phyloP scores from a whole-genome alignment of 2,113 vertebrate species.

The Pavo muticus region DNA sequence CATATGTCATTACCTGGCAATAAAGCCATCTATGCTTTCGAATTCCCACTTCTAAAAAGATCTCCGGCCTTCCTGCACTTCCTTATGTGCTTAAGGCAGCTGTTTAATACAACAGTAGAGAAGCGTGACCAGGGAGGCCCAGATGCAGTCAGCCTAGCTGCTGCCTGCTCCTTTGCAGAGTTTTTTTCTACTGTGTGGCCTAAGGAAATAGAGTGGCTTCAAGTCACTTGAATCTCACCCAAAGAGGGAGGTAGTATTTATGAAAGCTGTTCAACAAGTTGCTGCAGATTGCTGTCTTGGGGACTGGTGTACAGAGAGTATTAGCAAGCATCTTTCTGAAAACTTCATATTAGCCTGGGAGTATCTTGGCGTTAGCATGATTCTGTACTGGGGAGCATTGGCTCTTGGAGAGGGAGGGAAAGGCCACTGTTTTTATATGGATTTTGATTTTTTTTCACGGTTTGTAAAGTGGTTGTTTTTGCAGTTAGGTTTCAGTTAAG shows the following conservation, averaged over 20 bases:
- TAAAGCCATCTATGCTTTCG: not conserved
- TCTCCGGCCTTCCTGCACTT: not conserved
- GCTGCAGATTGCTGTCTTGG: not conserved
- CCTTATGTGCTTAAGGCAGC: not conserved
- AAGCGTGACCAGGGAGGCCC: not conserved
- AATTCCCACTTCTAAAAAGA: slow-evolving; percentile 17
- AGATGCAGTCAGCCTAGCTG: not conserved
- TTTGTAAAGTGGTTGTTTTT: not conserved
- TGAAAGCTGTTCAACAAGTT: not conserved
- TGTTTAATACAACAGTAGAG: not conserved
- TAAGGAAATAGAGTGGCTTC: not conserved
- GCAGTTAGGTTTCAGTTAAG: not conserved
- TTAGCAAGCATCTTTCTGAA: not conserved
- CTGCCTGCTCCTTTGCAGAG: not conserved
- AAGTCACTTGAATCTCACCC: not conserved
- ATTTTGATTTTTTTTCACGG: not conserved
- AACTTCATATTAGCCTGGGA: not conserved
- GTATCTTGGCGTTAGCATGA: not conserved
- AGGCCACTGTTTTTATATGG: not conserved
- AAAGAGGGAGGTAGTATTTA: not conserved
- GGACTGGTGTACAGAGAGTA: not conserved
- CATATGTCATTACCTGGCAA: slow-evolving; percentile 39
- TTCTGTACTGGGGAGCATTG: not conserved
- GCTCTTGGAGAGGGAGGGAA: not conserved
- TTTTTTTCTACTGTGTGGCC: not conserved